These are phyloP conservation scores for Malurus alboscapulatus DNA, from an alignment of 2,113 vertebrate genomes.

Conservation along the genomic window DNA sequence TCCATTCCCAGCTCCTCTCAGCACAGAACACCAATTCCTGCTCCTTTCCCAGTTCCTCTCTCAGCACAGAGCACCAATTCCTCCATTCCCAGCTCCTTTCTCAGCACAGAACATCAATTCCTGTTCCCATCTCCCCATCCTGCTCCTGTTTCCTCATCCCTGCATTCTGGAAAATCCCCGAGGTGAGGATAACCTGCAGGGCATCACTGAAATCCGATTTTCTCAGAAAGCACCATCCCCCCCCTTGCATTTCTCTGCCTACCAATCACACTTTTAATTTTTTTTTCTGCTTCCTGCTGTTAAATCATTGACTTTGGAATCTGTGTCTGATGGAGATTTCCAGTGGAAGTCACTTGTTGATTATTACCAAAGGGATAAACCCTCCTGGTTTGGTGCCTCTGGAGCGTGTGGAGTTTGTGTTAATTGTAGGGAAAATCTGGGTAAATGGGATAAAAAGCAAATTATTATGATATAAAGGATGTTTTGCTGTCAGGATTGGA, in stretches of 20 bases:
- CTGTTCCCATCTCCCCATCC: neutral
- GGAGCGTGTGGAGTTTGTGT: neutral
- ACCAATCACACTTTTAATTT: neutral
- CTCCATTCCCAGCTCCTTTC: too few relatives aligned
- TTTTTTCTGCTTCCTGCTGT: neutral
- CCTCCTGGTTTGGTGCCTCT: neutral
- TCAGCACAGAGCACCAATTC: neutral
- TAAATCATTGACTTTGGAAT: neutral
- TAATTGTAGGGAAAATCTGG: neutral
- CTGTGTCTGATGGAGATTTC: neutral
- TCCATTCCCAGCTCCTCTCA: too few relatives aligned
- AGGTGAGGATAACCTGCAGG: neutral
- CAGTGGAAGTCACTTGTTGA: neutral
- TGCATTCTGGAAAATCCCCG: neutral
- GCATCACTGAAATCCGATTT: neutral
- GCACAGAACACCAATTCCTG: too few relatives aligned
- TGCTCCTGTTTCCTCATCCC: neutral
- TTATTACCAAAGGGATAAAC: neutral
- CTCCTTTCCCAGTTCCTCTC: too few relatives aligned
- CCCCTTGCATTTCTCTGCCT: neutral
- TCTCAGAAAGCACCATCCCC: neutral
- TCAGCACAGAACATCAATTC: neutral
- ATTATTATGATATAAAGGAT: fast-evolving
- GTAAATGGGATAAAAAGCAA: neutral
- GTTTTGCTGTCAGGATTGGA: neutral